A percentile compares a stretch with the other conserved stretches of the same genome.
phyloP scores from a whole-genome alignment of 2,797 vertebrate genomes.

The Diplodus puntazzo region DNA sequence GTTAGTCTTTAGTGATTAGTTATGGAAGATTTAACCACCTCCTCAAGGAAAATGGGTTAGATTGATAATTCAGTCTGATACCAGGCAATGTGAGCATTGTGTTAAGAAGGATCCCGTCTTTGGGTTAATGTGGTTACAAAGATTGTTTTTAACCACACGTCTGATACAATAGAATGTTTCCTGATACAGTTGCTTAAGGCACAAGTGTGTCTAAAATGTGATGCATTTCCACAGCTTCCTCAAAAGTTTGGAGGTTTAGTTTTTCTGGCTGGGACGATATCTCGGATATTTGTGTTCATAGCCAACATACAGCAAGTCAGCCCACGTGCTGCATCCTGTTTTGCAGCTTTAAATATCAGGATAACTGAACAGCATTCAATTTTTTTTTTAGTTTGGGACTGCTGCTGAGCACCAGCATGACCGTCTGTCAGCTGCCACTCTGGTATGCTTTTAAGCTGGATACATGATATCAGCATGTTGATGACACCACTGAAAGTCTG shows the following conservation, averaged over 20 bases:
- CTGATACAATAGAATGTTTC: background rate
- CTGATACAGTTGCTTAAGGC: background rate
- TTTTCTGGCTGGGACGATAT: background rate
- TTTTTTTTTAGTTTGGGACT: background rate
- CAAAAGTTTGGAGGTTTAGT: background rate
- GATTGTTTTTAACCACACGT: background rate
- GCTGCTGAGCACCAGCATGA: background rate
- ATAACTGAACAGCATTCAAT: background rate
- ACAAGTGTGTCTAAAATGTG: background rate
- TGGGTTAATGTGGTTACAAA: background rate
- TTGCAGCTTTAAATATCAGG: background rate
- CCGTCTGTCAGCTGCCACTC: slow-evolving; percentile 5
- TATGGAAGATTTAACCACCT: background rate
- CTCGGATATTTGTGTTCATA: background rate
- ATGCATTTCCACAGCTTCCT: slow-evolving; percentile 7
- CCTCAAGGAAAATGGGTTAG: background rate
- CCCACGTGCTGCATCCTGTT: background rate
- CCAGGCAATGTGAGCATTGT: too few relatives aligned
- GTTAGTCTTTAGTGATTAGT: background rate
- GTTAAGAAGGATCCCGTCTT: background rate
- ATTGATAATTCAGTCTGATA: background rate
- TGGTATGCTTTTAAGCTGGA: slow-evolving; percentile 32
- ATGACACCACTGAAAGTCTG: slow-evolving; percentile 16
- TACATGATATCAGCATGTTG: slow-evolving; percentile 6
- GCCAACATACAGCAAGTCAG: background rate